Base-by-base conservation (phyloP, 2,113 vertebrate species). In the Rhinichthys klamathensis region DNA sequence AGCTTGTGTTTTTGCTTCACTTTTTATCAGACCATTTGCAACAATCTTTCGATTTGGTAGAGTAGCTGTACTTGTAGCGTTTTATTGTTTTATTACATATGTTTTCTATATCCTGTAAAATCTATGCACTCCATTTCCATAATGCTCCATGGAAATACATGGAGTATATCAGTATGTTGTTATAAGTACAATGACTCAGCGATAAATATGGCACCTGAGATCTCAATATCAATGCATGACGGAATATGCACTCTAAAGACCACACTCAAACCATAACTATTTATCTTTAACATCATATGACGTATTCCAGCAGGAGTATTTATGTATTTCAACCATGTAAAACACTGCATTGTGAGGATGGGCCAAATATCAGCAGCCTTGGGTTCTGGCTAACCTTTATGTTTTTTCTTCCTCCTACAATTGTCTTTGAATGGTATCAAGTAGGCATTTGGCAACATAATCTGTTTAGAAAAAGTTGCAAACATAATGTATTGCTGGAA, bases 11-110 rank as follows among this genome's bases (percentile, higher is more conserved):
- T 70, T 70, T 70, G 67, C 67, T n/a, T 41, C 21, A 72, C 58
- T 56, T 78, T 84, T 49, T 63, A 23, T 77, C 21, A 56, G 75
- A 35, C 30, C 30, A 54, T 77, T 75, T 63, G 30, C 82, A 65
- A 61, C 56, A 60, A 54, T 38, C 18, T 46, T 67, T 38, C 8
- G 25, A 69, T 85, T 69, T 13, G 25, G 15, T 63, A 44, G 58
- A 81, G 21, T 72, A 38, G 35, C n/a, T 76, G 54, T 67, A 63
- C 54, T 65, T 51, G 35, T 63, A 23, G 69, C 61, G 21, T 84
- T 77, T 84, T 27, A 69, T 69, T 69, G 1, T 69, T 67, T 84
- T 51, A 65, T 77, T 60, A 58, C 27, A 76, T 51, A 79, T 85
- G n/a, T n/a, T 69, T 67, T 77, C 73, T 60, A 44, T 51, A 58